Evolutionary conservation across 1,140 invertebrate genomes (phyloP), one percentile per base, ranked within the genome.

Genomic region (Oncopeltus fasciatus): DNA sequence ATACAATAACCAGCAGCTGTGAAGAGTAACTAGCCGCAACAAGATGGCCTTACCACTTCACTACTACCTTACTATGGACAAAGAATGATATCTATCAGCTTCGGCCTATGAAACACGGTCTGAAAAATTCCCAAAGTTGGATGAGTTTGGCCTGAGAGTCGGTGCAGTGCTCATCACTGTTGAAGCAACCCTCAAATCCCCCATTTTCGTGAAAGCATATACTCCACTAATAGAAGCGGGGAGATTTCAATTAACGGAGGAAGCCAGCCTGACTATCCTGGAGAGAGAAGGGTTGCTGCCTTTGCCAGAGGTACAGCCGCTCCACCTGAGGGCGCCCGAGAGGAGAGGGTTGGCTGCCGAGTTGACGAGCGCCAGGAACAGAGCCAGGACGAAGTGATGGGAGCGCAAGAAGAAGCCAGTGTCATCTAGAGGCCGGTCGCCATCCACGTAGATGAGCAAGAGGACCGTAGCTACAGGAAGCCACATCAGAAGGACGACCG

Each of bases 261-360:
- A 62, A 1, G 31, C 61, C 18, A 62, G 18, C n/a, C 56, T 38
- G 31, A 62, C n/a, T 9, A 62, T 31, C 38, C 53, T 57, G 27
- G 61, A 57, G 9, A 62, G 53, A 1, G 46, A 51, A 1, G 43
- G 46, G 18, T 20, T 47, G 9, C 38, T 47, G 8, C 31, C 26
- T 1, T 26, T 16, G 26, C 24, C 18, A 0, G 33, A 33, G 0
- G 18, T n/a, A 14, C 29, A 57, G 33, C 31, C 44, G 53, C 9
- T 18, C 11, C 28, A 27, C 24, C 27, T 12, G 0, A 88, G 80
- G 61, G 88, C 80, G 53, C 87, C 86, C 69, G 88, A 90, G 16
- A 90, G 78, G 16, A 90, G 72, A 1, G 88, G 88, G 75, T 90
- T 90, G 51, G 87, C 81, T 65, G 86, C 82, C 8, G 83, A 85